phyloP scores from a whole-genome alignment of 2,797 vertebrate genomes.

The Anas capensis region DNA sequence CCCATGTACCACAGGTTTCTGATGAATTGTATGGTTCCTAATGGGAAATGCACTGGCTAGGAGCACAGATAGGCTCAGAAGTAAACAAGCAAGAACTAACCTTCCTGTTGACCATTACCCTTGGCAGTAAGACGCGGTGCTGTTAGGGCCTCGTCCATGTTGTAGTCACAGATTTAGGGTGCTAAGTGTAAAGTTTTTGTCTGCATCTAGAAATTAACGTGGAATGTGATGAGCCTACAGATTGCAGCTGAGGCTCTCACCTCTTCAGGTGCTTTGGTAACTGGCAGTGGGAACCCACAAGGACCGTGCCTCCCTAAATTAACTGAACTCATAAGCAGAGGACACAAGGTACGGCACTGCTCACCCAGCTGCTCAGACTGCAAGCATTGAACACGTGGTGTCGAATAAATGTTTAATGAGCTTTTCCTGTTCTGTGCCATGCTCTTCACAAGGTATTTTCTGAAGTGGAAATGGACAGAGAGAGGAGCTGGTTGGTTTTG shows the following conservation, averaged over 20 bases:
- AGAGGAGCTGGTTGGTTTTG: slow-evolving; percentile 43
- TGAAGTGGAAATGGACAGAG: neutral
- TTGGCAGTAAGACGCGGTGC: neutral
- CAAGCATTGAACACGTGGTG: neutral
- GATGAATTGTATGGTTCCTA: neutral
- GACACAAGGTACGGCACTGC: neutral
- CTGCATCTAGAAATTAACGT: neutral
- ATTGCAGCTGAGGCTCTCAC: neutral
- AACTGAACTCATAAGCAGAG: neutral
- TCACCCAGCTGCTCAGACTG: neutral
- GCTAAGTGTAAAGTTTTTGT: neutral
- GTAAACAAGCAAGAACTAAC: neutral
- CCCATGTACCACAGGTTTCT: neutral
- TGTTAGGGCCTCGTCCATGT: neutral
- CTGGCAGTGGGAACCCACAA: neutral
- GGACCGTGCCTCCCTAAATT: neutral
- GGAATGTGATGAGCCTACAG: neutral
- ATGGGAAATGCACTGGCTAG: neutral
- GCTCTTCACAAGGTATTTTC: neutral
- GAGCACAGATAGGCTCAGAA: neutral
- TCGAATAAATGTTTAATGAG: slow-evolving; percentile 15
- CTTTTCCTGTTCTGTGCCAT: neutral
- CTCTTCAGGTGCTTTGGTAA: neutral
- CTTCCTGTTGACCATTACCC: neutral
- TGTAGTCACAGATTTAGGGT: neutral